phyloP scores from a whole-genome alignment of 64 coral and sea anemone genomes.

The Porites australiensis region DNA sequence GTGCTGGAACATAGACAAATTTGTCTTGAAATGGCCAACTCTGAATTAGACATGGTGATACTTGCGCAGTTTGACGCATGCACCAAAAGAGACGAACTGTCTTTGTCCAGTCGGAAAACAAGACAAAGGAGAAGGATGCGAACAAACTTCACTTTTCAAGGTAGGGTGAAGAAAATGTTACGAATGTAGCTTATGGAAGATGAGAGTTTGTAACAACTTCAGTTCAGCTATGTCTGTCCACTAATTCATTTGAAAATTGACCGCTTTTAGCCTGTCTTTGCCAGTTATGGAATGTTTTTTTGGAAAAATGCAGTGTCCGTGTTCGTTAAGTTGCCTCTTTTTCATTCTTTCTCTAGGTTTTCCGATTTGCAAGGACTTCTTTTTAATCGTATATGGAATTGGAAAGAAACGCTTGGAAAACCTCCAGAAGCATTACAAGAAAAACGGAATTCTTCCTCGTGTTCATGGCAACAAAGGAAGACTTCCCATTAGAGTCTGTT shows the following conservation, averaged over 20 bases:
- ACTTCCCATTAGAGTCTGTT: slow-evolving; percentile 8
- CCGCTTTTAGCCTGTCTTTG: no score
- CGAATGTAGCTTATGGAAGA: no score
- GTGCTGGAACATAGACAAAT: neutral
- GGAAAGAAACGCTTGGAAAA: neutral
- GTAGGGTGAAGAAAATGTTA: neutral
- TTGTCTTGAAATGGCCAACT: slow-evolving; percentile 8
- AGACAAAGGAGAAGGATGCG: neutral
- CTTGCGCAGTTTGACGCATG: slow-evolving; percentile 6
- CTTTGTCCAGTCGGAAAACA: neutral
- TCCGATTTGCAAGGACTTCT: slow-evolving; percentile 36
- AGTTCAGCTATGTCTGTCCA: no score
- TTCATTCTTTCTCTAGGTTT: neutral
- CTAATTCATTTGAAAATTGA: no score
- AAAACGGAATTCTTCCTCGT: slow-evolving; percentile 25
- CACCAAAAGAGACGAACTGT: neutral
- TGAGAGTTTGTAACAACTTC: no score
- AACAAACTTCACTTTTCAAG: slow-evolving; percentile 26
- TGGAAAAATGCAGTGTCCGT: neutral
- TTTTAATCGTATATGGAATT: slow-evolving; percentile 58
- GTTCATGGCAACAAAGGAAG: slow-evolving; percentile 33
- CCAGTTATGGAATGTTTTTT: neutral
- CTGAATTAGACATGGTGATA: slow-evolving; percentile 19
- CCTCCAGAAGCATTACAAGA: slow-evolving; percentile 25
- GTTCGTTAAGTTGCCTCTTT: neutral